Evolutionary conservation across 2,888 invertebrate genomes (phyloP).

Genomic region (Drosophila austrosaltans): DNA sequence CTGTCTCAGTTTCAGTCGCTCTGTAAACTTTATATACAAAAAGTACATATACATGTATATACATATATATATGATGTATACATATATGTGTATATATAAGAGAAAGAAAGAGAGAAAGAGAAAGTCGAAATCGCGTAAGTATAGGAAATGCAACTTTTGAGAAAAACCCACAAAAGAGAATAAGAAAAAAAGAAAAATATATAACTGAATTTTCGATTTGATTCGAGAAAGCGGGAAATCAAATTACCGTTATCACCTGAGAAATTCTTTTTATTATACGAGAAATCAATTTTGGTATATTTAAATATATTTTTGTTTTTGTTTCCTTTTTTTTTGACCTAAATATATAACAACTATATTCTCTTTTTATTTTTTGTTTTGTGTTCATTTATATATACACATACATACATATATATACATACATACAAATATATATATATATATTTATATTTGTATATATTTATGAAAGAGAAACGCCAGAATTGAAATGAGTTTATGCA

Average conservation of each 20-base stretch:
- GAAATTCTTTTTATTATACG: not conserved
- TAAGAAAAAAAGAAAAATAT: not conserved
- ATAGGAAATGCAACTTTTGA: constrained; percentile 9
- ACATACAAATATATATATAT: not conserved
- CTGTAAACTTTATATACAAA: constrained; percentile 5
- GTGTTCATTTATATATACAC: not conserved
- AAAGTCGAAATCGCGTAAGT: constrained; percentile 4
- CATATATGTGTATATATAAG: constrained; percentile 7
- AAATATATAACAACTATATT: not conserved
- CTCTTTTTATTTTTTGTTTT: not conserved
- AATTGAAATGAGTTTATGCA: constrained; percentile 9
- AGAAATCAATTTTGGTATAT: constrained; percentile 1
- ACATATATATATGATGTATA: not conserved
- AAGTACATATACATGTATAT: not conserved
- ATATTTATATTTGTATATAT: constrained; percentile 8
- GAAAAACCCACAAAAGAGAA: not conserved
- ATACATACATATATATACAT: not conserved
- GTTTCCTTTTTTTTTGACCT: not conserved
- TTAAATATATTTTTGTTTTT: not conserved
- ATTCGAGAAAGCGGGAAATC: not conserved
- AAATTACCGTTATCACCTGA: not conserved
- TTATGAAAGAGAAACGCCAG: not conserved
- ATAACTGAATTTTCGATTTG: not conserved
- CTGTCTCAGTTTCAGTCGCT: constrained; percentile 10
- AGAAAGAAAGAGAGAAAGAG: not conserved